Conservation (phyloP, 2,888 invertebrate genomes). For the Acheta domesticus region DNA sequence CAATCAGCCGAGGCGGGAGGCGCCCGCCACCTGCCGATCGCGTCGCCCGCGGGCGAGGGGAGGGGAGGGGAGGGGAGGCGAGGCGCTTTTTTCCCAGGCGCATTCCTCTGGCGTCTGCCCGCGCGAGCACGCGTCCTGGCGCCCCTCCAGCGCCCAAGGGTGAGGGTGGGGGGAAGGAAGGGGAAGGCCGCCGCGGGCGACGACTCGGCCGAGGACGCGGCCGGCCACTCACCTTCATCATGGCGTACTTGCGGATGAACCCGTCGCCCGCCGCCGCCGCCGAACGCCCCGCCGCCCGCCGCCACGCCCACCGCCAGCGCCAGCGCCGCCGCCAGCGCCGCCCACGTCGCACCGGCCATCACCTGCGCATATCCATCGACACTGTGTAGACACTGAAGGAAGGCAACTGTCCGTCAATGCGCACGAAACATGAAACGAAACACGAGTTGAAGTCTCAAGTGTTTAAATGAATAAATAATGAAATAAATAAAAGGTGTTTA, state of each 20-base stretch:
- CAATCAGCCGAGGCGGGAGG: too few species aligned
- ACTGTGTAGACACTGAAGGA: neutral
- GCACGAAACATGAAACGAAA: too few species aligned
- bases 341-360: neutral
- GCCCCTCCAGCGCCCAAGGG: neutral
- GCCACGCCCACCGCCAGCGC: conserved; percentile 21
- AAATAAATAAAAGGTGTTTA: too few species aligned
- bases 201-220: neutral
- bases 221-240: conserved; percentile 60
- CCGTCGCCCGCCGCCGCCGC: conserved; percentile 57
- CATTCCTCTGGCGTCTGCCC: neutral
- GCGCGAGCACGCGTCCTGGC: neutral
- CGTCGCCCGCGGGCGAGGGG: neutral
- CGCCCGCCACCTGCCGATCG: neutral
- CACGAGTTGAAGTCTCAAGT: too few species aligned
- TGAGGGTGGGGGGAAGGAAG: neutral
- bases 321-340: conserved; percentile 20
- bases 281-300: conserved; percentile 12
- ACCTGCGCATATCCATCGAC: neutral
- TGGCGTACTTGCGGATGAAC: conserved; percentile 67
- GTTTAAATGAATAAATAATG: too few species aligned
- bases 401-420: neutral
- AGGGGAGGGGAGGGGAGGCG: too few species aligned
- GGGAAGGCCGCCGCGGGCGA: neutral
- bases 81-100: neutral